Conservation (phyloP, 1,140 invertebrate genomes). For the Carcinoscorpius rotundicauda region DNA sequence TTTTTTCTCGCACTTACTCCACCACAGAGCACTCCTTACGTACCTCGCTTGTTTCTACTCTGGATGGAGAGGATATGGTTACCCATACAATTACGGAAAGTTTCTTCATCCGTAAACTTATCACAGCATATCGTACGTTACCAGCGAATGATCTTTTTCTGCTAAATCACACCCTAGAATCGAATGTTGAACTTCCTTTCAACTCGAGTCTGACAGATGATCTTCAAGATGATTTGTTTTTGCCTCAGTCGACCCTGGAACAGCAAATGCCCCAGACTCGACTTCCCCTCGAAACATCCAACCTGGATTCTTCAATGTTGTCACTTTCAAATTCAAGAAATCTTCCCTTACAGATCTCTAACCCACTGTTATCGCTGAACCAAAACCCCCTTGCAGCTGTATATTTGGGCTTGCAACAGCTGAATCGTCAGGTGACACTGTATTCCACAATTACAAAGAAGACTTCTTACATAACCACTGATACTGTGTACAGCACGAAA, state of each 20-base stretch:
- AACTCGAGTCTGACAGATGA: too few species aligned
- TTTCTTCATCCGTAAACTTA: slow-evolving; percentile 27
- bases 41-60: slow-evolving; percentile 26
- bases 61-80: slow-evolving; percentile 21
- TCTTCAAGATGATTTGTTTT: too few species aligned
- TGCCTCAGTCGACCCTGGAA: too few species aligned
- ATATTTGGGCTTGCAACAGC: slow-evolving; percentile 19
- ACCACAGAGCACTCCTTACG: slow-evolving; percentile 22
- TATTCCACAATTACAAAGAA: slow-evolving; percentile 24
- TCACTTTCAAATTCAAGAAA: too few species aligned
- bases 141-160: slow-evolving; percentile 21
- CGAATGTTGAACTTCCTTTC: too few species aligned
- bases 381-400: slow-evolving; percentile 19
- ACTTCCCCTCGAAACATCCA: too few species aligned
- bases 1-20: slow-evolving; percentile 27
- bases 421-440: slow-evolving; percentile 18
- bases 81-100: slow-evolving; percentile 27
- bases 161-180: slow-evolving; percentile 29
- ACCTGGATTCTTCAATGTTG: too few species aligned
- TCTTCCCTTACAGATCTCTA: slow-evolving; percentile 1
- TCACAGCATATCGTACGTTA: slow-evolving; percentile 26
- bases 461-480: slow-evolving; percentile 25
- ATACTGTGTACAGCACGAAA: slow-evolving; percentile 28
- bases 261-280: too few species aligned
- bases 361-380: slow-evolving; percentile 14